Conservation (phyloP, 2,113 vertebrate species). For the Beaufortia kweichowensis region DNA sequence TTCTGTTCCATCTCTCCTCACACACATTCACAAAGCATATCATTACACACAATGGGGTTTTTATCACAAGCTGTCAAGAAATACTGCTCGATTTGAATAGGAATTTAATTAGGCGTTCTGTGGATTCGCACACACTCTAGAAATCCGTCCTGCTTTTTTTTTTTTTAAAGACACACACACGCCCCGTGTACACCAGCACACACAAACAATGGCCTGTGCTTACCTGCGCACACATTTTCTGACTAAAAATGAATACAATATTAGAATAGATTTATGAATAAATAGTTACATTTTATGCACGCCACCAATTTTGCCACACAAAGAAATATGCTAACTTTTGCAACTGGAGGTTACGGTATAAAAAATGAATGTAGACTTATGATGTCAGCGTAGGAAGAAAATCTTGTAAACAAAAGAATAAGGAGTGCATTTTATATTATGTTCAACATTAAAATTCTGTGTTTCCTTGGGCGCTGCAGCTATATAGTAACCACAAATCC, state of each 20-base stretch:
- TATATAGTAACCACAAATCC: conserved; percentile 8
- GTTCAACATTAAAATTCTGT: conserved; percentile 17
- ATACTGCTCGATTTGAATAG: conserved; percentile 80
- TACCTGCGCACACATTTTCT: conserved; percentile 35
- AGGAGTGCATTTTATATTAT: background rate
- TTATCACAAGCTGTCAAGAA: conserved; percentile 79
- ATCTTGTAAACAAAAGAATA: conserved; percentile 6
- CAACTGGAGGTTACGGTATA: conserved; percentile 1
- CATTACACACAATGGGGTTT: conserved; percentile 82
- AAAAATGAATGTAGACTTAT: background rate
- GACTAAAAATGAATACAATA: conserved; percentile 36
- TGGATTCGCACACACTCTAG: conserved; percentile 72
- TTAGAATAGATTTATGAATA: conserved; percentile 49
- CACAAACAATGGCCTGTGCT: conserved; percentile 8
- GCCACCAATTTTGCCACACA: background rate
- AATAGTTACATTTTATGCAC: conserved; percentile 46
- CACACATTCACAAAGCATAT: conserved; percentile 81
- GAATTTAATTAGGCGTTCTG: conserved; percentile 79
- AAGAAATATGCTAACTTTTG: conserved; percentile 11
- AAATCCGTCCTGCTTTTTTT: conserved; percentile 69
- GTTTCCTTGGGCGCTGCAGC: conserved; percentile 3
- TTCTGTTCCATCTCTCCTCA: conserved; percentile 72
- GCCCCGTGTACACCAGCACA: conserved; percentile 15
- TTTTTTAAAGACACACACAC: conserved; percentile 50
- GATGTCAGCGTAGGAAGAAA: background rate